Conservation (phyloP, 2,113 vertebrate species). For the Gorilla gorilla region DNA sequence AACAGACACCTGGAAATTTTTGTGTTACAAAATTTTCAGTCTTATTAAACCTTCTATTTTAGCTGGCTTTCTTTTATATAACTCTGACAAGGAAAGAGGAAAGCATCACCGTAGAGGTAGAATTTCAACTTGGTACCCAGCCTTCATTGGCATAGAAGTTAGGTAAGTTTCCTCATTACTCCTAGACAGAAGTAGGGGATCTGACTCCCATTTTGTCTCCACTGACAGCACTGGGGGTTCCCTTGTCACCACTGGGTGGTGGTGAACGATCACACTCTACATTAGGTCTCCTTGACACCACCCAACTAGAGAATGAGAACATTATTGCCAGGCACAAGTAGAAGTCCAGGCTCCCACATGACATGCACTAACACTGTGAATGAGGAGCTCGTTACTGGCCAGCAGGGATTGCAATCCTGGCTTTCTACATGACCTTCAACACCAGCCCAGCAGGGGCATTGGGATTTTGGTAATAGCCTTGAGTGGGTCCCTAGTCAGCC, state of each 20-base stretch:
- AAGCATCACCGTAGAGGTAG: neutral
- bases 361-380: neutral
- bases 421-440: neutral
- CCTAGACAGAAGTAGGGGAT: neutral
- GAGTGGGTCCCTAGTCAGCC: neutral
- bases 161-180: neutral
- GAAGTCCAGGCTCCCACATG: neutral
- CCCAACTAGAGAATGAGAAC: neutral
- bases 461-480: neutral
- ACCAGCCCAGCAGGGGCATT: rapidly evolving
- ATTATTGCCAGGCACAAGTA: neutral
- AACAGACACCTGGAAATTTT: neutral
- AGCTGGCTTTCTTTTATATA: neutral
- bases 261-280: neutral
- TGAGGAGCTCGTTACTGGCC: neutral
- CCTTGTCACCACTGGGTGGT: neutral
- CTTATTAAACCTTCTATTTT: neutral
- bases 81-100: neutral
- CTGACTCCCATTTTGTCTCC: neutral
- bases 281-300: neutral
- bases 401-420: neutral
- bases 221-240: neutral
- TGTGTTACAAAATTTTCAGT: neutral
- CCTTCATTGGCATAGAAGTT: neutral
- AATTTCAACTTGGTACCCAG: neutral